Percentiles rank a stretch among this genome's conserved stretches.
Evolutionary conservation across 2,113 vertebrate species (phyloP).

Genomic region (Grammomys surdaster): DNA sequence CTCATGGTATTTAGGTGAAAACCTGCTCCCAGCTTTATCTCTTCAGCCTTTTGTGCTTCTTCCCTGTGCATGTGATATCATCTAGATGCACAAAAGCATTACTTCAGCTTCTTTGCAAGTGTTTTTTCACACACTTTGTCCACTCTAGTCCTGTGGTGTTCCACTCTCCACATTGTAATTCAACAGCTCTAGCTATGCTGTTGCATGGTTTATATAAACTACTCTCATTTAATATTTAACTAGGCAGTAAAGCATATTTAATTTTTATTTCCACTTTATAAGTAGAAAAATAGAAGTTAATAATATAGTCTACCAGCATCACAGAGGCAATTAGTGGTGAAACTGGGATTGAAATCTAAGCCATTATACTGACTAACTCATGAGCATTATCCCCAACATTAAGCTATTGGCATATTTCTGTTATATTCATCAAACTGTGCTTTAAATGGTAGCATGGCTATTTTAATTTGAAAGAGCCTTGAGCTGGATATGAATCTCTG

Average conservation of each 20-base stretch:
- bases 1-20: background rate
- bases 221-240: conserved; percentile 7
- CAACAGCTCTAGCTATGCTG: background rate
- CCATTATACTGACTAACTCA: background rate
- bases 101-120: background rate
- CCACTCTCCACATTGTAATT: background rate
- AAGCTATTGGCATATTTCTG: background rate
- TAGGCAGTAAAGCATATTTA: background rate
- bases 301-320: background rate
- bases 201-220: background rate
- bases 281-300: conserved; percentile 1
- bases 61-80: background rate
- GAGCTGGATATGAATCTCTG: background rate
- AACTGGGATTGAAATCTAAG: background rate
- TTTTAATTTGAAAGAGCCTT: conserved; percentile 6
- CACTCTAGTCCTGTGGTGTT: background rate
- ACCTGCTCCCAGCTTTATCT: background rate
- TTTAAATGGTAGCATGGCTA: background rate
- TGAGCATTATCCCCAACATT: background rate
- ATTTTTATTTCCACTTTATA: conserved; percentile 30
- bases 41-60: background rate
- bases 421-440: background rate
- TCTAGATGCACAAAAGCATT: background rate
- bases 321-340: conserved; percentile 1
- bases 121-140: background rate